Evolutionary conservation across 1,140 invertebrate species (phyloP).

Genomic region (Lutraria rhynchaena): DNA sequence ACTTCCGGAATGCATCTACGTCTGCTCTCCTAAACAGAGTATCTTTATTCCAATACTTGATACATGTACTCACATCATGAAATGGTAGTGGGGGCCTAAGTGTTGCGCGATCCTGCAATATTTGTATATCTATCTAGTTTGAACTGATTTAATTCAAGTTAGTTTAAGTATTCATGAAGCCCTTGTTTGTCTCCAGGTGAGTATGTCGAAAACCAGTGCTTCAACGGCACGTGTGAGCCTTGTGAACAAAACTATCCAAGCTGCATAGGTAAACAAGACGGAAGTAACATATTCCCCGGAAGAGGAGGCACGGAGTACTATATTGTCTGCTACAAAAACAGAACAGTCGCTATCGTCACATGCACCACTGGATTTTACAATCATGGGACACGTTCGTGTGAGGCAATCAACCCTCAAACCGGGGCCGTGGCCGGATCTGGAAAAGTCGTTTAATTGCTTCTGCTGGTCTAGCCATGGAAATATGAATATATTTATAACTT

Average conservation of each 20-base stretch:
- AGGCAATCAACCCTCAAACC: constrained; percentile 38
- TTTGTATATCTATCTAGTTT: too few species aligned
- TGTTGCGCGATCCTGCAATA: too few species aligned
- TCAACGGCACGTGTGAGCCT: constrained; percentile 66
- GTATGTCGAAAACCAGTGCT: constrained; percentile 72
- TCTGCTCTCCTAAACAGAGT: too few species aligned
- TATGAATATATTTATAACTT: too few species aligned
- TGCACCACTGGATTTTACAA: constrained; percentile 68
- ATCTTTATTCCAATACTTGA: too few species aligned
- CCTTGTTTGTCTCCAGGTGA: constrained; percentile 67
- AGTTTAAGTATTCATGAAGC: too few species aligned
- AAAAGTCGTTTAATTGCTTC: constrained; percentile 33
- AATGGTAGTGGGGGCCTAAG: too few species aligned
- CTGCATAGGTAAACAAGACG: constrained; percentile 72
- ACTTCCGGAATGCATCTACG: too few species aligned
- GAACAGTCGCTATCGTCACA: constrained; percentile 69
- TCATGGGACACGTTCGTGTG: constrained; percentile 58
- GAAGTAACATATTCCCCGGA: constrained; percentile 73
- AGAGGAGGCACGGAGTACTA: constrained; percentile 66
- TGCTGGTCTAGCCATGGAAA: too few species aligned
- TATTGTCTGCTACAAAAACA: constrained; percentile 69
- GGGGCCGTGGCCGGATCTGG: constrained; percentile 42
- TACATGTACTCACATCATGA: too few species aligned
- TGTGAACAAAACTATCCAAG: constrained; percentile 69
- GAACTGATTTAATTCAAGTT: too few species aligned